Evolutionary conservation across 2,888 invertebrate genomes (phyloP).

Genomic region (Oligia strigilis): DNA sequence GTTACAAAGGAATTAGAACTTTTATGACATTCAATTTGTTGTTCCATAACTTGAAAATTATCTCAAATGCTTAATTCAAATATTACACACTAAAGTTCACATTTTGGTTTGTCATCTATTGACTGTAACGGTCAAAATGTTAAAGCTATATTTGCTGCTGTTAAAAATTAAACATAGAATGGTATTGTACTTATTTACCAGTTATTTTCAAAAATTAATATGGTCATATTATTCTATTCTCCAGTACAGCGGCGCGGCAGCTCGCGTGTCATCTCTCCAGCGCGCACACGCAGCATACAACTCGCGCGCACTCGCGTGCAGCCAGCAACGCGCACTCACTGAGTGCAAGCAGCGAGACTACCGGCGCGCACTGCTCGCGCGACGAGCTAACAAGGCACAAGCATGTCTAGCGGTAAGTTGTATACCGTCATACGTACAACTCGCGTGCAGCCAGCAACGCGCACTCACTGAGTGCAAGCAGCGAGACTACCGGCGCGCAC

Average conservation of each 20-base stretch:
- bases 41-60: no score
- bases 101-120: no score
- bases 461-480: no score
- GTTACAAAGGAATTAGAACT: no score
- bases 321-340: not conserved
- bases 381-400: constrained; percentile 15
- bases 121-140: no score
- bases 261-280: constrained; percentile 69
- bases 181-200: not conserved
- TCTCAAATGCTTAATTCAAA: no score
- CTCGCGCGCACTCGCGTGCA: not conserved
- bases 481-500: no score
- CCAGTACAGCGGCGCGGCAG: constrained; percentile 68
- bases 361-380: not conserved
- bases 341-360: constrained; percentile 21
- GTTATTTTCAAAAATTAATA: not conserved
- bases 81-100: no score
- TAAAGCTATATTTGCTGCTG: not conserved
- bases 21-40: no score
- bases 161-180: not conserved
- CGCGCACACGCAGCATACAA: constrained; percentile 55
- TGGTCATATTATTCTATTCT: no score
- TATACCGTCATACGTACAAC: not conserved
- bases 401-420: constrained; percentile 30
- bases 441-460: no score